Conservation (phyloP, 2,797 vertebrate species). For the Morus bassanus region DNA sequence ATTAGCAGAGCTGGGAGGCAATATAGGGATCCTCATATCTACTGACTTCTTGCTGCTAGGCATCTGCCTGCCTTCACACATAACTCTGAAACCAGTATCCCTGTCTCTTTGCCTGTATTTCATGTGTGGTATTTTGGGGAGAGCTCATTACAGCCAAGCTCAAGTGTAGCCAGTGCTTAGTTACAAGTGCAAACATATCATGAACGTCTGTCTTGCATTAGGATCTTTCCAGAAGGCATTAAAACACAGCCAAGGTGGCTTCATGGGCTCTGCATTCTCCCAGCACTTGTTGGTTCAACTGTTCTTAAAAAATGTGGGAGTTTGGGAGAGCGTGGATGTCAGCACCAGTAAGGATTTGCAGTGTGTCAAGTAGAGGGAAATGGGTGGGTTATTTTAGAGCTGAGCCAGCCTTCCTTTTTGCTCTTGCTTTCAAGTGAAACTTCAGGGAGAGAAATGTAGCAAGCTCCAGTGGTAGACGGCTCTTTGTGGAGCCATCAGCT, state of each 20-base stretch:
- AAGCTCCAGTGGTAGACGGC: background rate
- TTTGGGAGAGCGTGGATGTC: background rate
- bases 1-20: background rate
- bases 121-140: conserved; percentile 4
- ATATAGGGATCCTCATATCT: background rate
- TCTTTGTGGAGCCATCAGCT: background rate
- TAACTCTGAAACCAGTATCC: background rate
- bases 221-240: conserved; percentile 27
- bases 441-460: background rate
- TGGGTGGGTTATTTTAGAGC: background rate
- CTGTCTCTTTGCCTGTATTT: background rate
- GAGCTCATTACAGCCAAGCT: conserved; percentile 12
- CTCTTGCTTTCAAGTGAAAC: background rate
- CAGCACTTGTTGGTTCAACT: conserved; percentile 1
- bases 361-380: background rate
- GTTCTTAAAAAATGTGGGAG: background rate
- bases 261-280: background rate
- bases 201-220: conserved; percentile 12
- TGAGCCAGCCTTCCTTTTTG: background rate
- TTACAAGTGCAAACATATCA: conserved; percentile 16
- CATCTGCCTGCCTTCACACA: background rate
- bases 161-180: background rate
- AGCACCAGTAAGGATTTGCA: conserved; percentile 18
- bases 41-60: background rate
- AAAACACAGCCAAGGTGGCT: conserved; percentile 8